Conservation (phyloP, 1,140 invertebrate species). For the Aporrectodea caliginosa region DNA sequence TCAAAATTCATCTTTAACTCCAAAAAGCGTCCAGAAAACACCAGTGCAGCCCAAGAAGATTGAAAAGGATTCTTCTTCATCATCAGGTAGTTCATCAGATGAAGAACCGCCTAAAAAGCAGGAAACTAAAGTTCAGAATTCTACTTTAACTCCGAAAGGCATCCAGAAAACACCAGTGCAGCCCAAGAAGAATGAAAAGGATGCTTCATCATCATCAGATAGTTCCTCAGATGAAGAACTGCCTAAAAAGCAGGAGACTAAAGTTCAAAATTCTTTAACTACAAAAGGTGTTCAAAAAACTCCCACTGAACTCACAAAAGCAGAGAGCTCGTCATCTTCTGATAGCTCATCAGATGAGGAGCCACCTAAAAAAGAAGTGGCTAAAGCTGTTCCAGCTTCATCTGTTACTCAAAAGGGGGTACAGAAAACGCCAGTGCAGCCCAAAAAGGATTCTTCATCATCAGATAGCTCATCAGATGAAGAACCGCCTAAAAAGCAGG, state of each 20-base stretch:
- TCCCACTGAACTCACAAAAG: no score
- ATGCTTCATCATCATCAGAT: conserved; percentile 27
- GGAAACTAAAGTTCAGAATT: neutral
- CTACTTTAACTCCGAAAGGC: conserved; percentile 33
- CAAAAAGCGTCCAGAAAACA: conserved; percentile 22
- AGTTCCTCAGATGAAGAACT: no score
- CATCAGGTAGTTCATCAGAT: conserved; percentile 5
- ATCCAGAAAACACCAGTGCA: neutral
- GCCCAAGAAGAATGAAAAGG: conserved; percentile 21
- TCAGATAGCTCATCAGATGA: conserved; percentile 10
- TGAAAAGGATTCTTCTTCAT: neutral
- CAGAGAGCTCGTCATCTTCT: conserved; percentile 4
- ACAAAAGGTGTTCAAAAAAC: no score
- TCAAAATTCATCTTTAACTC: conserved; percentile 30
- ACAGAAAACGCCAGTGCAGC: neutral
- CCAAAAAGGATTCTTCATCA: neutral
- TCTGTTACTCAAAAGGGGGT: neutral
- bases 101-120: conserved; percentile 11
- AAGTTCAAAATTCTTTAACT: no score
- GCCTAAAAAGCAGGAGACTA: no score
- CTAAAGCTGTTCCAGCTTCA: neutral
- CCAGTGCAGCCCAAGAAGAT: neutral
- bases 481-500: conserved; percentile 7
- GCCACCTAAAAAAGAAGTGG: conserved; percentile 23
- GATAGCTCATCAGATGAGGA: conserved; percentile 32